These are phyloP conservation scores for Physella acuta DNA, from an alignment of 1,140 invertebrate species.

Conservation along the genomic window DNA sequence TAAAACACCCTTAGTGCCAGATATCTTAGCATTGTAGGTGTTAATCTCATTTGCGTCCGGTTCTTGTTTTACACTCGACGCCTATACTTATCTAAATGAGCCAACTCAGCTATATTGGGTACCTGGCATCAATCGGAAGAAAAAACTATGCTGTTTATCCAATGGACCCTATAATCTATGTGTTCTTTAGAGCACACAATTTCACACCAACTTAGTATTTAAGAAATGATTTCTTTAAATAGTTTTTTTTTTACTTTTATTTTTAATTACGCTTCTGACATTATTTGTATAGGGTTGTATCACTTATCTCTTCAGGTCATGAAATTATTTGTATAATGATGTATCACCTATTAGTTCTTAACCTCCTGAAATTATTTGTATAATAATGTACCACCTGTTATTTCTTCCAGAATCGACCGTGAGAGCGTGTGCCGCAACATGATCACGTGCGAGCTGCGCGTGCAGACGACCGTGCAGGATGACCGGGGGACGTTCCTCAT, in stretches of 20 bases:
- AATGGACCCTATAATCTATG: no score
- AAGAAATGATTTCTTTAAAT: no score
- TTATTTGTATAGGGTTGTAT: no score
- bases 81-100: neutral
- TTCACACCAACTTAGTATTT: neutral
- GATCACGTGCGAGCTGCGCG: conserved; percentile 32
- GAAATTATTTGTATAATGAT: no score
- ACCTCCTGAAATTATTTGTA: no score
- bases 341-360: no score
- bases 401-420: conserved; percentile 14
- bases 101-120: neutral
- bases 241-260: no score
- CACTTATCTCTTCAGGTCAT: no score
- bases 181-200: neutral
- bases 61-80: neutral
- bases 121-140: neutral
- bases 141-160: no score
- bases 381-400: no score
- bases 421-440: conserved; percentile 10
- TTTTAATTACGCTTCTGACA: no score
- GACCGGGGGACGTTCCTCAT: conserved; percentile 37
- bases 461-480: conserved; percentile 38
- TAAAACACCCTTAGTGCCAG: neutral
- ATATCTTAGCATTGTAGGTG: neutral
- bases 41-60: neutral